These are phyloP conservation scores for Gambusia holbrooki DNA, from an alignment of 2,113 vertebrate genomes.

Conservation along the genomic window DNA sequence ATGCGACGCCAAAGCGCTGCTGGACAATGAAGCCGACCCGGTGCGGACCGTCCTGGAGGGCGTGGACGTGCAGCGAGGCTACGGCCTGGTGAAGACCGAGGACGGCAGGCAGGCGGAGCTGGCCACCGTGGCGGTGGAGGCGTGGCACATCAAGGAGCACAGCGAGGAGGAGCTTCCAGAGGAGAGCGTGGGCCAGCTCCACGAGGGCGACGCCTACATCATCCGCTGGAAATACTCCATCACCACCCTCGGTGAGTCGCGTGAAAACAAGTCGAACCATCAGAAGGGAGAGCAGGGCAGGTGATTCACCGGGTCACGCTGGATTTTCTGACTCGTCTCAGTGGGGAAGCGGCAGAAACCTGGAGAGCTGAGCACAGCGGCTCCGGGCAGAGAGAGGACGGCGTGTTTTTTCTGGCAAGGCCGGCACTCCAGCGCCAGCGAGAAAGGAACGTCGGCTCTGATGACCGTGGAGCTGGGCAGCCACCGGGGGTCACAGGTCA, in stretches of 20 bases:
- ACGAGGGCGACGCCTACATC: slow-evolving; percentile 81
- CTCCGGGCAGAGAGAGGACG: slow-evolving; percentile 77
- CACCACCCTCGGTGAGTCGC: slow-evolving; percentile 78
- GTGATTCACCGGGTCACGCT: background rate
- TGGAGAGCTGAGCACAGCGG: slow-evolving; percentile 74
- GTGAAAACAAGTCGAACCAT: background rate
- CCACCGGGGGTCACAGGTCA: slow-evolving; percentile 76
- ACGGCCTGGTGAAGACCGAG: slow-evolving; percentile 75
- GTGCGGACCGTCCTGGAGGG: slow-evolving; percentile 75
- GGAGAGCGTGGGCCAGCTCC: slow-evolving; percentile 80
- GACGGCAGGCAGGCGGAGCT: slow-evolving; percentile 79
- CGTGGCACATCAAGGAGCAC: slow-evolving; percentile 84
- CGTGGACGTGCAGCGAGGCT: slow-evolving; percentile 80
- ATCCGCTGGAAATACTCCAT: slow-evolving; percentile 84
- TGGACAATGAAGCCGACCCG: slow-evolving; percentile 58
- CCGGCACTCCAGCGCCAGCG: slow-evolving; percentile 77
- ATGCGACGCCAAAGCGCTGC: slow-evolving; percentile 71
- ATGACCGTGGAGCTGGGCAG: slow-evolving; percentile 85
- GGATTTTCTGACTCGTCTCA: slow-evolving; percentile 37
- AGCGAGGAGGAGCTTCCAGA: slow-evolving; percentile 74
- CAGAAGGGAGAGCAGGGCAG: background rate
- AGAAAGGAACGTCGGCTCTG: slow-evolving; percentile 83
- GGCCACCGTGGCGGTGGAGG: slow-evolving; percentile 72
- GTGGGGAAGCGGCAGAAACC: slow-evolving; percentile 82
- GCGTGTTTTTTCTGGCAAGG: slow-evolving; percentile 87